Evolutionary conservation across 1,140 invertebrate species (phyloP), one percentile per base, ranked within the genome.

Genomic region (Sipha flava): DNA sequence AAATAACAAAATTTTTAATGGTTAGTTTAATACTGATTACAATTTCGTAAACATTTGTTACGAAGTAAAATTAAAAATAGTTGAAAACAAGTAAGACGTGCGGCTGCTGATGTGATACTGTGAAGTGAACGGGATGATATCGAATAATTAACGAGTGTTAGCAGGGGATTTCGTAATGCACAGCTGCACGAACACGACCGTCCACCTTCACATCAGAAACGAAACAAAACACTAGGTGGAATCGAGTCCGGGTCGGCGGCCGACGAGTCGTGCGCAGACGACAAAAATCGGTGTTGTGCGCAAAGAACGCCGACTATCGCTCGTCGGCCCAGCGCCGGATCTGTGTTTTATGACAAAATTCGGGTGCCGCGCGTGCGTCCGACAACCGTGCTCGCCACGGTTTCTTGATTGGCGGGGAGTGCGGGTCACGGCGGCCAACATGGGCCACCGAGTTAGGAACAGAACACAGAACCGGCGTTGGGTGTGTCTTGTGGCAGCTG

Each of bases 181-280:
- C 34, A 40, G 34, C 21, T 14, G 73, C 49, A 34, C 52, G 34
- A 77, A 37, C 37, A 77, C 73, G 16, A 59, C 73, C 73, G 52
- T 59, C 73, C 52, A 34, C 14, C 73, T 40, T 77, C 73, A 77
- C 73, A 77, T 77, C 73, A 77, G 43, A 52, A 59, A 77, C 73
- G 73, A 77, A 77, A 77, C 73, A 77, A 77, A 59, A 52, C 73
- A 59, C 40, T 10, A n/a, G 52, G 6, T 2, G 34, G 21, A 9
- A 7, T 6, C 37, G 37, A 6, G 52, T 40, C 52, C 52, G 34
- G 31, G 14, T 59, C 73, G n/a, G 34, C 34, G n/a, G 34, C 34
- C 10, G 34, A 14, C 3, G 21, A 37, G 52, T 4, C 14, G 1
- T 77, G 73, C 73, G 73, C 73, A 77, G 34, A 59, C 6, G 4